These are phyloP conservation scores for Anthoscopus minutus DNA, from an alignment of 2,113 vertebrate genomes.

Conservation along the genomic window DNA sequence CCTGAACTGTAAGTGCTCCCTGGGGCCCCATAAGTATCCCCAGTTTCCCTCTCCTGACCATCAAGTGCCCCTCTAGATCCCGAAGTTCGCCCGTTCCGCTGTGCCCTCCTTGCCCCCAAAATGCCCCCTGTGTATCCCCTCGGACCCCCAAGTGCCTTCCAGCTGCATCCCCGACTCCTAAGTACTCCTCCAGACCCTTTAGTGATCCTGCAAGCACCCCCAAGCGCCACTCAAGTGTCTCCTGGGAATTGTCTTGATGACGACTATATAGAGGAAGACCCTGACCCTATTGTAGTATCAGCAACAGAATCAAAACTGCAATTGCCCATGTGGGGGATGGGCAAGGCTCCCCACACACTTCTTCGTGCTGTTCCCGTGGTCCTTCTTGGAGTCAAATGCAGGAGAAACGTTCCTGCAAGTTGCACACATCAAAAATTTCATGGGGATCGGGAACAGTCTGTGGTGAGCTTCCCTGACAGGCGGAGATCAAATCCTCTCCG, in stretches of 20 bases:
- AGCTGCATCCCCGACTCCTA: accelerated
- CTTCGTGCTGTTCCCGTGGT: not conserved
- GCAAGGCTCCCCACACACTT: no score
- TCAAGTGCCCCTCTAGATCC: no score
- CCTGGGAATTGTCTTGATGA: no score
- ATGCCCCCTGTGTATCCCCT: not conserved
- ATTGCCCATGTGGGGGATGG: not conserved
- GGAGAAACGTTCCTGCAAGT: not conserved
- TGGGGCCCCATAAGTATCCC: not conserved
- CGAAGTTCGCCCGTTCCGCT: no score
- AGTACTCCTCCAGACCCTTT: not conserved
- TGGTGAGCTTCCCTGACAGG: not conserved
- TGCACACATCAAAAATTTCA: not conserved
- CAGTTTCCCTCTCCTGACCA: not conserved
- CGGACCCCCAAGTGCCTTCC: not conserved
- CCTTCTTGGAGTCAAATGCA: not conserved
- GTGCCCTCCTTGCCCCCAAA: no score
- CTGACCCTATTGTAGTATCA: not conserved
- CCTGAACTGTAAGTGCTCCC: not conserved
- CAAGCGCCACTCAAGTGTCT: not conserved
- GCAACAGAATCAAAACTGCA: not conserved
- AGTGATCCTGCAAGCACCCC: not conserved
- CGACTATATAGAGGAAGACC: not conserved
- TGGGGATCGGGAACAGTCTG: not conserved
- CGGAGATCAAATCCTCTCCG: not conserved